Percentiles rank a stretch among this genome's conserved stretches.
Evolutionary conservation across 2,113 vertebrate species (phyloP).

Genomic region (Gnathonemus longibarbis): DNA sequence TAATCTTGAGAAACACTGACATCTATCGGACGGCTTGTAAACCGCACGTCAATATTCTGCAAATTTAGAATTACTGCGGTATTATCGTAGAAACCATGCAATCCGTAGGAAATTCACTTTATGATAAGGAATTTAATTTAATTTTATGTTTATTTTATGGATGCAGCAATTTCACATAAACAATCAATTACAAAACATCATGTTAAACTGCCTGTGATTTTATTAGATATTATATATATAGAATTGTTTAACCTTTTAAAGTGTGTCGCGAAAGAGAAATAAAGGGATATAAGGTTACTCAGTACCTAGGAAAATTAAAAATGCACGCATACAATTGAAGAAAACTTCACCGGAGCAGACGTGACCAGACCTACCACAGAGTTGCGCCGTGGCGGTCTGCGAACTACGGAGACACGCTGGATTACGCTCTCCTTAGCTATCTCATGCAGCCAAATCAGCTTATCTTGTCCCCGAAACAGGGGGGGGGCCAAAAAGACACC

Average conservation of each 20-base stretch:
- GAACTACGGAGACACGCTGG: neutral
- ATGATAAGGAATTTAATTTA: neutral
- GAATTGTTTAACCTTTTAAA: neutral
- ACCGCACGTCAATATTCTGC: neutral
- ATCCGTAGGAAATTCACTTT: neutral
- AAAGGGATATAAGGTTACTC: neutral
- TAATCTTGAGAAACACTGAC: neutral
- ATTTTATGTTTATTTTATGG: neutral
- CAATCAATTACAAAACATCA: neutral
- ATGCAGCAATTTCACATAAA: neutral
- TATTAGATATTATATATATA: neutral
- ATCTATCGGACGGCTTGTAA: neutral
- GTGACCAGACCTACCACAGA: neutral
- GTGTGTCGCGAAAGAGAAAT: neutral
- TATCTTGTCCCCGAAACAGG: neutral
- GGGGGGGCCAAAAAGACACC: neutral
- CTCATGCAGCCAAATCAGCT: neutral
- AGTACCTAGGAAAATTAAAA: neutral
- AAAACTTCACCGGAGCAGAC: neutral
- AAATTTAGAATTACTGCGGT: neutral
- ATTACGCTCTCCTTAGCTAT: neutral
- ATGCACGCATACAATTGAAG: neutral
- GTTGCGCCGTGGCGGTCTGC: neutral
- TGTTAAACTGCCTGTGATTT: neutral
- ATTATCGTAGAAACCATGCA: neutral